Conservation (phyloP, 2,113 vertebrate genomes). For the Manacus vitellinus region DNA sequence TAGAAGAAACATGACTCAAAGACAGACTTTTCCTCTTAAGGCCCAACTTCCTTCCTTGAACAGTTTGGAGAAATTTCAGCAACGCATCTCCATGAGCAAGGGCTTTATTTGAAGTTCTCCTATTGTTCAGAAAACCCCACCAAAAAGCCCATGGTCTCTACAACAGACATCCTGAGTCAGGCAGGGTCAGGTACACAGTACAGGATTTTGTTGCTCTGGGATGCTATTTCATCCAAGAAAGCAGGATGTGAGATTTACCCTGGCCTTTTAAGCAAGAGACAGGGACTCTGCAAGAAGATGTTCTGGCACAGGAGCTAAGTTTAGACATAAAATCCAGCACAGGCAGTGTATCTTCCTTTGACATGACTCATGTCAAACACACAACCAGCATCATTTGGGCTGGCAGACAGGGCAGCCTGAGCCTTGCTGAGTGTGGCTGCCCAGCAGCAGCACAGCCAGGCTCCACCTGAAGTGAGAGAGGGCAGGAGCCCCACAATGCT, state of each 20-base stretch:
- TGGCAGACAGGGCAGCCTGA: neutral
- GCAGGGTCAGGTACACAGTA: neutral
- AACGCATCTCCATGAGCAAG: neutral
- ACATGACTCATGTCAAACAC: rapidly evolving
- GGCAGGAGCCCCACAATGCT: rapidly evolving
- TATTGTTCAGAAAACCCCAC: slow-evolving; percentile 2
- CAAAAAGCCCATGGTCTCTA: neutral
- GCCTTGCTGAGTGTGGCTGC: neutral
- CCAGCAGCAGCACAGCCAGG: neutral
- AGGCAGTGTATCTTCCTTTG: too few relatives aligned
- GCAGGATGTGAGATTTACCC: neutral
- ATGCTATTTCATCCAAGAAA: neutral
- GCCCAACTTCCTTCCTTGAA: slow-evolving; percentile 41
- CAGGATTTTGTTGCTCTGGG: neutral
- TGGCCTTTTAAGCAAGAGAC: neutral
- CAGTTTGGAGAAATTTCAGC: neutral
- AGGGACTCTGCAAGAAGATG: neutral
- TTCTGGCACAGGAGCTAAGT: neutral
- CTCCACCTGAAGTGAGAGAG: neutral
- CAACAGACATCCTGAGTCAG: slow-evolving; percentile 50
- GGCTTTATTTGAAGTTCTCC: neutral
- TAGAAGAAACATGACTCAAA: slow-evolving; percentile 11
- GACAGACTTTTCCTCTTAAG: slow-evolving; percentile 33
- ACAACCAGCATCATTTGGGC: neutral
- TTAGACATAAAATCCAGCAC: neutral